Conservation (phyloP, 2,888 invertebrate species). For the Pegoplata infirma region DNA sequence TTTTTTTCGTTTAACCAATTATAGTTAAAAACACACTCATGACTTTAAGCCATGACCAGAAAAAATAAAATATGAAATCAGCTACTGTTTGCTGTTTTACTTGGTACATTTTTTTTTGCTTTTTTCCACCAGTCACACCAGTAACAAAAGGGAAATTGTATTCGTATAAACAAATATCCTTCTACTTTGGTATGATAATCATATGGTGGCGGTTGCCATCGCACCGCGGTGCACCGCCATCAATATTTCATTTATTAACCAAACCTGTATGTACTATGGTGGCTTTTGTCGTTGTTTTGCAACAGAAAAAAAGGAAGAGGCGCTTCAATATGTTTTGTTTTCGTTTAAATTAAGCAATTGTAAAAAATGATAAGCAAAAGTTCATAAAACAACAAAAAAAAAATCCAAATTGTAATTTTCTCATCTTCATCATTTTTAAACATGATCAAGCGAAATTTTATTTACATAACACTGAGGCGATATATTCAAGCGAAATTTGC, state of each 20-base stretch:
- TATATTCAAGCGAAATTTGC: conserved; percentile 18
- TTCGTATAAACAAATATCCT: not conserved
- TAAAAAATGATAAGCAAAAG: conserved; percentile 19
- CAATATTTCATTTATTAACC: not conserved
- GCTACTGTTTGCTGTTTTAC: not conserved
- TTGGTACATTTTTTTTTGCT: not conserved
- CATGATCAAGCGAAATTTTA: conserved; percentile 25
- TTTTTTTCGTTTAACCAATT: conserved; percentile 20
- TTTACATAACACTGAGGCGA: not conserved
- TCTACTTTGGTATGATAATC: not conserved
- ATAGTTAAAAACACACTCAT: conserved; percentile 9
- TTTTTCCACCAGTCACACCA: not conserved
- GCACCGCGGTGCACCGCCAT: not conserved
- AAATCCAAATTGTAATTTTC: not conserved
- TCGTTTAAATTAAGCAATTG: conserved; percentile 41
- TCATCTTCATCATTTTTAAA: conserved; percentile 22
- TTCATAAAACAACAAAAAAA: too few species aligned
- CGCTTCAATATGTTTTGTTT: not conserved
- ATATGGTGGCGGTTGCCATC: not conserved
- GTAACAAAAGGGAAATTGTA: not conserved
- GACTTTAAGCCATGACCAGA: not conserved
- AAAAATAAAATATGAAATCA: not conserved
- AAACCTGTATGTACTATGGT: too few species aligned
- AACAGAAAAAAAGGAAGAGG: not conserved
- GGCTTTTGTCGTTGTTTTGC: too few species aligned